Evolutionary conservation across 2,888 invertebrate species (phyloP).

Genomic region (Melieria picta): DNA sequence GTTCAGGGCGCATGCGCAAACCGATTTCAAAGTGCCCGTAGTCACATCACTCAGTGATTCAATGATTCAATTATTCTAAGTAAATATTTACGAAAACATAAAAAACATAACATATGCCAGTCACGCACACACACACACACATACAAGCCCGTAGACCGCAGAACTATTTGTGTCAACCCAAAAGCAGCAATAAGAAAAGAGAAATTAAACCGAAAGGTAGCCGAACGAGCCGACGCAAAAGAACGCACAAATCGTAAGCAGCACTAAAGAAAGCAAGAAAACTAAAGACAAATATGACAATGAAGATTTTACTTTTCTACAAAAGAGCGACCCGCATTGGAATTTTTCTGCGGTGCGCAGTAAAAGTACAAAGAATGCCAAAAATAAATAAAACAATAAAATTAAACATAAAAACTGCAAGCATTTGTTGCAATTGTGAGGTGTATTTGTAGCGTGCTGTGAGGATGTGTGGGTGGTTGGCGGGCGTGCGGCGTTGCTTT

Average conservation of each 20-base stretch:
- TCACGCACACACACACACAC: background rate
- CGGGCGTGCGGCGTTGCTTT: background rate
- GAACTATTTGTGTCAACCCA: slow-evolving; percentile 29
- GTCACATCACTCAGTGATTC: no score
- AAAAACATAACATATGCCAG: background rate
- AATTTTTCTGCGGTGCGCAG: slow-evolving; percentile 6
- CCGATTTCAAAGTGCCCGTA: no score
- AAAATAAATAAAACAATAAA: background rate
- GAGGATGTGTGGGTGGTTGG: background rate
- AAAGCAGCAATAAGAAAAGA: slow-evolving; percentile 25
- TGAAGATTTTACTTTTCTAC: background rate
- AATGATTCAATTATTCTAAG: no score
- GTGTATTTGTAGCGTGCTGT: background rate
- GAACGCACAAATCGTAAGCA: background rate
- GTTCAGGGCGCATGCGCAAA: no score
- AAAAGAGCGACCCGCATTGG: background rate
- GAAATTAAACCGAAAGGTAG: slow-evolving; percentile 23
- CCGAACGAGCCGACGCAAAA: slow-evolving; percentile 4
- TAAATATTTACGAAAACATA: no score
- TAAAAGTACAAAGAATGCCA: background rate
- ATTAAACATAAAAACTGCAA: background rate
- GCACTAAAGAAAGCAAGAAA: background rate
- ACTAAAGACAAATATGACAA: background rate
- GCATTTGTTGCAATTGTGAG: no score
- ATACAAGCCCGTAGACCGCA: background rate